A percentile compares a stretch with the other conserved stretches of the same genome.
Conservation (phyloP, 2,113 vertebrate species). For the Mesocricetus auratus region DNA sequence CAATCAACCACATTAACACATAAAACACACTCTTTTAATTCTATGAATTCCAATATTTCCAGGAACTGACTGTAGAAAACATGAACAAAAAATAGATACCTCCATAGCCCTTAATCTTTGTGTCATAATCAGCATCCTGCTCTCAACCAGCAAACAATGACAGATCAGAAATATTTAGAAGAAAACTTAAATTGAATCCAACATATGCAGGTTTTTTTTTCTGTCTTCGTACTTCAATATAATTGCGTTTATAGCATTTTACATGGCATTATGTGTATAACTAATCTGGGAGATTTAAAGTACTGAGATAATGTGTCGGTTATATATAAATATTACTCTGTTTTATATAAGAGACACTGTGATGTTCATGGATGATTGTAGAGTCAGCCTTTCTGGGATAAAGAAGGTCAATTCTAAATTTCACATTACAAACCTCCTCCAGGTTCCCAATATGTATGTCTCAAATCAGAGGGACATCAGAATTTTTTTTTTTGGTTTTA, state of each 20-base stretch:
- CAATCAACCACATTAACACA: neutral
- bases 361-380: neutral
- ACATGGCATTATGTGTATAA: neutral
- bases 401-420: neutral
- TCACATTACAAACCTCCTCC: neutral
- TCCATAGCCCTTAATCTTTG: too few relatives aligned
- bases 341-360: neutral
- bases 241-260: neutral
- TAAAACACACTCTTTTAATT: neutral
- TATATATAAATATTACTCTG: neutral
- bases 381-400: neutral
- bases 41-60: neutral
- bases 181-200: neutral
- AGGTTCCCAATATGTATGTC: neutral
- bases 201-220: neutral
- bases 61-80: neutral
- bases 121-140: neutral
- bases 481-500: too few relatives aligned
- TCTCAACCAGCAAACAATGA: neutral
- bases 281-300: neutral
- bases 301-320: neutral
- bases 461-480: neutral
- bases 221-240: neutral
- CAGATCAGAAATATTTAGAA: neutral
- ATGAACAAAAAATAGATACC: neutral